Base-by-base conservation (phyloP, 2,888 invertebrate species). In the Parnassius mnemosyne region DNA sequence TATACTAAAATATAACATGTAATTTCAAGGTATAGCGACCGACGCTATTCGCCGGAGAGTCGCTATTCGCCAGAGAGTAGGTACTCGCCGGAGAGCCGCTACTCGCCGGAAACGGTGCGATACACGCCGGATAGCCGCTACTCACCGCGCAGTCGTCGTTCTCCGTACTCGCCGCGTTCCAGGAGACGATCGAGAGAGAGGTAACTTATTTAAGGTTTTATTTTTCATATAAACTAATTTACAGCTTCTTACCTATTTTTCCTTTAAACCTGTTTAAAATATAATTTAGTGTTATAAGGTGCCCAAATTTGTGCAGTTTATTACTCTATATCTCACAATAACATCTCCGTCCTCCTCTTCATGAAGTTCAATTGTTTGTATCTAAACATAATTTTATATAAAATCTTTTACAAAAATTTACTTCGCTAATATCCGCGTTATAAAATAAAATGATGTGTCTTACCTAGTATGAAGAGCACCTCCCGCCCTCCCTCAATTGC, bases 91-190 rank as follows among this genome's bases (percentile, higher is more conserved):
- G 71, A 69, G 53, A 64, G 68, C 11, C 66, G 79, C 25, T 80
- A 81, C 66, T 71, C 74, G 52, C 89, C 92, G 42, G 85, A 89
- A 11, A 88, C 91, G 56, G 74, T 68, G 34, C 85, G 92, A 63
- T 93, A 93, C 79, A 89, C 92, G 57, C 87, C 93, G 12, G 92
- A 92, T 64, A 79, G 77, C 46, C 76, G 81, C 9, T 88, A 87
- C 78, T 85, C 87, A 66, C 85, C 88, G 41, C 77, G 80, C 0
- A 63, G 71, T 53, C 71, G 77, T 12, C 79, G 76, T 12, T 75
- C 78, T n/a, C 71, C 80, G 1, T 83, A 83, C 74, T 79, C 83
- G 20, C 80, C 82, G 3, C 66, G 83, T 3, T 77, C 82, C 10
- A 73, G 87, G 47, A 75, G 87, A 68, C 79, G 86, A 53, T 85